Percentiles rank a stretch among this genome's conserved stretches.
Conservation (phyloP, 2,113 vertebrate species). For the Notarius lentiginosus region DNA sequence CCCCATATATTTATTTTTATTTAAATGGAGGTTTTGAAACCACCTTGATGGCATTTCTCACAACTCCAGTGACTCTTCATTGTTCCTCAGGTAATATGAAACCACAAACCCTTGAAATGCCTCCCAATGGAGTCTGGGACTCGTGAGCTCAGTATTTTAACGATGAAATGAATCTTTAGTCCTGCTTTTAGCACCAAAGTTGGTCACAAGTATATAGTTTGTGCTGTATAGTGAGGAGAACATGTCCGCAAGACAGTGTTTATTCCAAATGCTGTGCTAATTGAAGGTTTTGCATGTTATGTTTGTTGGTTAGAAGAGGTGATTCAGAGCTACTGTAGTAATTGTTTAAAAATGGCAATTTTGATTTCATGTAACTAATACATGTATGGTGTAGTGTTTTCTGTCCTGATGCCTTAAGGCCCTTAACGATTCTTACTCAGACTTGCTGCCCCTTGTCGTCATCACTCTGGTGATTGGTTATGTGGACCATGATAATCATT, state of each 20-base stretch:
- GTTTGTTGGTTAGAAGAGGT: not conserved
- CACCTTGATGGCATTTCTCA: too few species aligned
- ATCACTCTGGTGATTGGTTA: conserved; percentile 80
- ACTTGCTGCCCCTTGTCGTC: conserved; percentile 79
- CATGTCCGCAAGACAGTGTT: not conserved
- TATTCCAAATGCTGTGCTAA: not conserved
- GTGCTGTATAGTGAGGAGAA: not conserved
- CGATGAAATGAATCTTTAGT: too few species aligned
- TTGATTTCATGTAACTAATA: not conserved
- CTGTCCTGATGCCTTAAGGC: not conserved
- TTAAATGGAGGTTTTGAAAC: too few species aligned
- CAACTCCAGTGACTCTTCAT: too few species aligned
- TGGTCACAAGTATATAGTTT: not conserved
- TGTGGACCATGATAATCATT: conserved; percentile 69
- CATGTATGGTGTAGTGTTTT: not conserved
- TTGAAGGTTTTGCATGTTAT: not conserved
- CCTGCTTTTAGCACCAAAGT: not conserved
- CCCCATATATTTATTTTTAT: too few species aligned
- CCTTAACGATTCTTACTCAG: conserved; percentile 71
- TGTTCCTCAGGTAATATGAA: too few species aligned
- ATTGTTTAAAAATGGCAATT: not conserved
- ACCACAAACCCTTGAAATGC: too few species aligned
- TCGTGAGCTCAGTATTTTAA: too few species aligned
- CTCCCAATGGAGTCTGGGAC: too few species aligned
- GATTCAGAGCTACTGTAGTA: not conserved